phyloP scores from a whole-genome alignment of 2,113 vertebrate genomes.

The Phrynocephalus versicolor region DNA sequence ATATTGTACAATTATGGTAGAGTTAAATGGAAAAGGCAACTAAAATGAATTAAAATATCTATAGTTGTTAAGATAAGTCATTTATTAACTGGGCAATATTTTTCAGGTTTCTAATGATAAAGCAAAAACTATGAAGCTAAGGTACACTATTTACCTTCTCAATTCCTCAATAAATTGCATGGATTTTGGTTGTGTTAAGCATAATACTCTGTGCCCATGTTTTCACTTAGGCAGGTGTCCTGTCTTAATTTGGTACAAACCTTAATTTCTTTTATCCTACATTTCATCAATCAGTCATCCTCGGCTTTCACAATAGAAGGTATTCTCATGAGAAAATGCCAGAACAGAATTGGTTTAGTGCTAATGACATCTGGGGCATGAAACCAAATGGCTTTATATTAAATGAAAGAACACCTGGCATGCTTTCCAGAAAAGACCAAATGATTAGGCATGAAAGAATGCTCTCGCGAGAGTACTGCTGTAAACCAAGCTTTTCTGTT shows the following conservation, averaged over 20 bases:
- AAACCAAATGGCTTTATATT: conserved; percentile 33
- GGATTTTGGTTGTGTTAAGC: conserved; percentile 3
- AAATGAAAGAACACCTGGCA: conserved; percentile 34
- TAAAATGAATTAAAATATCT: not conserved
- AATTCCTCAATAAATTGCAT: not conserved
- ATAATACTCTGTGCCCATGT: conserved; percentile 19
- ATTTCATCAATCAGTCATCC: conserved; percentile 23
- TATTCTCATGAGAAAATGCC: conserved; percentile 23
- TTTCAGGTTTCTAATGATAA: conserved; percentile 2
- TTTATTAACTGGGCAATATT: not conserved
- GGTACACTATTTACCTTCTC: not conserved
- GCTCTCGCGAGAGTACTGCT: conserved; percentile 11
- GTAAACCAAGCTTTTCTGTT: conserved; percentile 20
- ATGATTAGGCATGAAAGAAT: conserved; percentile 24
- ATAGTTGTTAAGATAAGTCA: not conserved
- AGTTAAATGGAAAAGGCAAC: not conserved
- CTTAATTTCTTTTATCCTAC: conserved; percentile 29
- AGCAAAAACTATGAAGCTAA: not conserved
- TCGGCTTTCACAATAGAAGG: conserved; percentile 13
- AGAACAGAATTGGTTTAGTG: conserved; percentile 17
- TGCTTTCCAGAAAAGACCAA: conserved; percentile 17
- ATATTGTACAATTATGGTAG: not conserved
- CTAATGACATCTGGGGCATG: conserved; percentile 27
- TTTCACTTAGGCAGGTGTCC: conserved; percentile 23
- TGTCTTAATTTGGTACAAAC: conserved; percentile 18